A percentile compares a stretch with the other conserved stretches of the same genome.
Conservation (phyloP, 2,113 vertebrate genomes). For the Grammomys dolichurus region DNA sequence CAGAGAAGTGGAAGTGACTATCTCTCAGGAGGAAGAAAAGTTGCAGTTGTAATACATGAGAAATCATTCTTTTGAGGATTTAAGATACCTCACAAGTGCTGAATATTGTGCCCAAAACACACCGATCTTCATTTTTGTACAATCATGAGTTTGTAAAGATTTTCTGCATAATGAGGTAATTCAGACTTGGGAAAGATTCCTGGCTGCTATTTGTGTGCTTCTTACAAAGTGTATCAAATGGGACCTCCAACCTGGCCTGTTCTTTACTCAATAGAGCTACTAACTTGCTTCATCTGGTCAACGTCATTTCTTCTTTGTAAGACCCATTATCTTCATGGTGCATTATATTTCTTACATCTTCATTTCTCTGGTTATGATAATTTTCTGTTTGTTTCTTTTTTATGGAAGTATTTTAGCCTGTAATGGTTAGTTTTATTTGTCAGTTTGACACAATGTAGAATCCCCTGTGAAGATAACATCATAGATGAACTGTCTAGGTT, state of each 20-base stretch:
- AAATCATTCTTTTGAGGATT: neutral
- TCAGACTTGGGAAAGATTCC: neutral
- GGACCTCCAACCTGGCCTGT: neutral
- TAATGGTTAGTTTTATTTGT: neutral
- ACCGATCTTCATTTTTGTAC: neutral
- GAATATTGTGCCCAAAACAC: neutral
- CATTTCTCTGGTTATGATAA: neutral
- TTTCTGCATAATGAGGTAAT: neutral
- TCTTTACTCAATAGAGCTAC: neutral
- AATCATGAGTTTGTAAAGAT: neutral
- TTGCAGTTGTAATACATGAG: neutral
- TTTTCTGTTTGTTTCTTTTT: neutral
- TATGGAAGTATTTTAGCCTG: neutral
- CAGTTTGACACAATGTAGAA: too few species aligned
- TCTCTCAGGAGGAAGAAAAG: neutral
- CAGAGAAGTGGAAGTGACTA: neutral
- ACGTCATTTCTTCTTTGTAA: conserved; percentile 26
- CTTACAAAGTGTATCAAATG: neutral
- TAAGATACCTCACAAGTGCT: neutral
- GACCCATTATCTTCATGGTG: neutral
- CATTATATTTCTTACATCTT: conserved; percentile 35
- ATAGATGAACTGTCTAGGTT: neutral
- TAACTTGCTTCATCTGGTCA: neutral
- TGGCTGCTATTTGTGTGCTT: neutral
- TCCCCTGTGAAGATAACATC: neutral